Percentiles rank a stretch among this genome's conserved stretches.
These are phyloP conservation scores for Lypha dubia DNA, from an alignment of 2,888 invertebrate species.

Conservation along the genomic window DNA sequence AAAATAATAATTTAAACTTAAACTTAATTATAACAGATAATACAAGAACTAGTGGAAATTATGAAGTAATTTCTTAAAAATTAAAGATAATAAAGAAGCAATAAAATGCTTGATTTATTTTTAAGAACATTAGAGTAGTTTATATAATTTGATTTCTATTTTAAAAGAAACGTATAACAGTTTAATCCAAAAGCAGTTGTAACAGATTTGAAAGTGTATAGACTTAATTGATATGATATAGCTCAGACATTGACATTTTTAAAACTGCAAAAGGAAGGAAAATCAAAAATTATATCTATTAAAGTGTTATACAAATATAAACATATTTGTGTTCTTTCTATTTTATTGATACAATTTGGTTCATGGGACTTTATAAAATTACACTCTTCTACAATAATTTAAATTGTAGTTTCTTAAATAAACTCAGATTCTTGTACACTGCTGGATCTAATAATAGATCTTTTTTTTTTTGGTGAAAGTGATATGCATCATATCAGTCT, in stretches of 20 bases:
- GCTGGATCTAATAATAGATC: neutral
- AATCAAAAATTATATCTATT: too few species aligned
- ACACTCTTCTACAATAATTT: too few species aligned
- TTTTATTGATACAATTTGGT: too few species aligned
- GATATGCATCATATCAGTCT: constrained; percentile 18
- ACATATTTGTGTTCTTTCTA: too few species aligned
- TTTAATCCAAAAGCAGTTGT: neutral
- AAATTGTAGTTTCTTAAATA: too few species aligned
- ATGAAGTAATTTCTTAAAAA: constrained; percentile 52
- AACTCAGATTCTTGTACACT: neutral
- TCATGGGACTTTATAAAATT: too few species aligned
- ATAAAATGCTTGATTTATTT: constrained; percentile 49
- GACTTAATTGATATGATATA: constrained; percentile 3
- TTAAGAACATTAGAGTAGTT: constrained; percentile 7
- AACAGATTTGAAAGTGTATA: constrained; percentile 24
- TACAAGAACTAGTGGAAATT: constrained; percentile 48
- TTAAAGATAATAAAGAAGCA: constrained; percentile 61
- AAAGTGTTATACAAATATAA: too few species aligned
- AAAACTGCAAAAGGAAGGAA: neutral
- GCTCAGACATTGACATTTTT: neutral
- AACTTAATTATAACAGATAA: constrained; percentile 59
- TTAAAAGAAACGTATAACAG: constrained; percentile 28
- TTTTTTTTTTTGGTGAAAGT: constrained; percentile 1
- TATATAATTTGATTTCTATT: constrained; percentile 7
- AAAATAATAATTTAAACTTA: constrained; percentile 46